Percentiles rank a stretch among this genome's conserved stretches.
These are phyloP conservation scores for Porites lobata DNA, from an alignment of 92 coral and sea anemone genomes.

Conservation along the genomic window DNA sequence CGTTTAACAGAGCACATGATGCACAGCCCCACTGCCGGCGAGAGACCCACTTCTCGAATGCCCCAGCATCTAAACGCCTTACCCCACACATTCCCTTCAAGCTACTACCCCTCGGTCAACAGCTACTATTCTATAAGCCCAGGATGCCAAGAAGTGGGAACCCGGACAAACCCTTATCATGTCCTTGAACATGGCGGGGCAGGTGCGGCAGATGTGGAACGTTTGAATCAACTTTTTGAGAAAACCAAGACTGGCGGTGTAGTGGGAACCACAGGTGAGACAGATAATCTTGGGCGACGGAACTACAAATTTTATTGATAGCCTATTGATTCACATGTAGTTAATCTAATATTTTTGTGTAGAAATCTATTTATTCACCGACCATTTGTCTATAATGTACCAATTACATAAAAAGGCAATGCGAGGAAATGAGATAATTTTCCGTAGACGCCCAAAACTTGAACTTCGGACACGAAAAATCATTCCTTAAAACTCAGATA, in stretches of 20 bases:
- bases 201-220: background rate
- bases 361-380: constrained; percentile 9
- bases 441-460: background rate
- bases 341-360: constrained; percentile 26
- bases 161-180: constrained; percentile 21
- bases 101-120: background rate
- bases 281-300: no score
- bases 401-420: constrained; percentile 14
- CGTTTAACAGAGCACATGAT: constrained; percentile 27
- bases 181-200: background rate
- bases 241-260: background rate
- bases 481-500: background rate
- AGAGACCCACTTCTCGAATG: constrained; percentile 8
- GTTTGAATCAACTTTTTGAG: constrained; percentile 20
- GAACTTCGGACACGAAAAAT: background rate
- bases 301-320: constrained; percentile 8
- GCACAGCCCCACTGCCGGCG: constrained; percentile 1
- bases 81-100: background rate
- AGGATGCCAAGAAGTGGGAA: constrained; percentile 4
- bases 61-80: background rate
- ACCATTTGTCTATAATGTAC: constrained; percentile 1
- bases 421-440: constrained; percentile 38
- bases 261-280: constrained; percentile 7
- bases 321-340: background rate
- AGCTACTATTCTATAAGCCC: background rate